Conservation (phyloP, 2,888 invertebrate genomes). For the Itoplectis maculator region DNA sequence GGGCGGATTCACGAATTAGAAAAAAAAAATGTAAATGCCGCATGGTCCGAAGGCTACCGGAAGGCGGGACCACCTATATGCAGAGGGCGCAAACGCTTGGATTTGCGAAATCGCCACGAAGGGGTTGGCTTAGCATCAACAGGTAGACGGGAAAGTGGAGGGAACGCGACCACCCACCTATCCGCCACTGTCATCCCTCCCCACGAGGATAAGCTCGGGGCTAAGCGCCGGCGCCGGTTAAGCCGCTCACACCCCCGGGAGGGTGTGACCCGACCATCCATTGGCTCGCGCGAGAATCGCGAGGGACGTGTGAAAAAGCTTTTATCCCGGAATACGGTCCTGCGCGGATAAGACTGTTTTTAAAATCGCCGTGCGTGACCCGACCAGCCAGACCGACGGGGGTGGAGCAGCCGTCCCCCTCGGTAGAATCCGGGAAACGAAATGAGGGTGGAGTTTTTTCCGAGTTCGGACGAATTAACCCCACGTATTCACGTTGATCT, state of each 20-base stretch:
- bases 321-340: slow-evolving; percentile 71
- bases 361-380: slow-evolving; percentile 40
- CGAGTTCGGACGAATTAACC: slow-evolving; percentile 9
- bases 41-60: too few species aligned
- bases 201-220: slow-evolving; percentile 81
- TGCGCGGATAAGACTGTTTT: slow-evolving; percentile 77
- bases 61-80: slow-evolving; percentile 79
- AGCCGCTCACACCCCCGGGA: slow-evolving; percentile 82
- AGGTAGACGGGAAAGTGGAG: slow-evolving; percentile 78
- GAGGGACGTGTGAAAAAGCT: slow-evolving; percentile 78
- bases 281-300: slow-evolving; percentile 77
- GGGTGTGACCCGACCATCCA: slow-evolving; percentile 82
- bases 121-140: slow-evolving; percentile 84
- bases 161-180: slow-evolving; percentile 65
- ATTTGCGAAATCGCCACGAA: slow-evolving; percentile 82
- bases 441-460: slow-evolving; percentile 39
- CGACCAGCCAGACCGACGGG: slow-evolving; percentile 2
- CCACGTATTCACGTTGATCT: too few species aligned
- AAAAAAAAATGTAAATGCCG: neutral
- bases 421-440: slow-evolving; percentile 23
- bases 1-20: neutral
- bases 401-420: slow-evolving; percentile 43
- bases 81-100: slow-evolving; percentile 73
- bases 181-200: slow-evolving; percentile 71
- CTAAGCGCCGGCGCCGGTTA: slow-evolving; percentile 84